Evolutionary conservation across 2,113 vertebrate genomes (phyloP), one percentile per base, ranked within the genome.

Genomic region (Mionectes macconnelli): DNA sequence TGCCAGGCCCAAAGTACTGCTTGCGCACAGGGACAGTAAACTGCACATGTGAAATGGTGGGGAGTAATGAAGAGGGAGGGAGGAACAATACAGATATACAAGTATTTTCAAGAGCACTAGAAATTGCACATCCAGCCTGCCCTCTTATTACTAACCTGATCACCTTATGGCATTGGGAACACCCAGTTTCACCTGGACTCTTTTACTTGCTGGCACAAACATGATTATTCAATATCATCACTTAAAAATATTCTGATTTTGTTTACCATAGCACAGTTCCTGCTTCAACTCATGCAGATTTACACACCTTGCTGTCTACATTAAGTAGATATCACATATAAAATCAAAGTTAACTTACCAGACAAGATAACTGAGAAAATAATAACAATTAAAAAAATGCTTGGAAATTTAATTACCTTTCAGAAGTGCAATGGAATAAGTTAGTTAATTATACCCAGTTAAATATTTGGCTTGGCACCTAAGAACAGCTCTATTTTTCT

Each of bases 381-480:
- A 35, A 45, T 22, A 44, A 66, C 55, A 37, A 73, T 14, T 15
- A 15, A 15, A 12, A 75, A 89, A 89, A 67, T 19, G 44, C 15
- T 42, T 59, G 52, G 47, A 85, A 84, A 91, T 78, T 66, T 33
- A 69, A 84, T 73, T 75, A 67, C 23, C 69, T 84, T 91, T 87
- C 85, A 66, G 45, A 63, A 93, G 37, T 33, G 31, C 47, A 86
- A 62, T 1, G 4, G 59, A 67, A 66, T 82, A 84, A 90, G 70
- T 77, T 44, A 94, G 37, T 57, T 49, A 70, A 87, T 90, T 78
- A 80, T 21, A 86, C 44, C 31, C 16, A n/a, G 56, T 25, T 72
- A 23, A 84, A 53, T 91, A 92, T 88, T 93, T 96, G 72, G 47
- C 68, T 96, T 93, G 95, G 93, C 78, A 91, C 59, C 39, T 57